phyloP scores from a whole-genome alignment of 2,113 vertebrate genomes.

The Blennius ocellaris region DNA sequence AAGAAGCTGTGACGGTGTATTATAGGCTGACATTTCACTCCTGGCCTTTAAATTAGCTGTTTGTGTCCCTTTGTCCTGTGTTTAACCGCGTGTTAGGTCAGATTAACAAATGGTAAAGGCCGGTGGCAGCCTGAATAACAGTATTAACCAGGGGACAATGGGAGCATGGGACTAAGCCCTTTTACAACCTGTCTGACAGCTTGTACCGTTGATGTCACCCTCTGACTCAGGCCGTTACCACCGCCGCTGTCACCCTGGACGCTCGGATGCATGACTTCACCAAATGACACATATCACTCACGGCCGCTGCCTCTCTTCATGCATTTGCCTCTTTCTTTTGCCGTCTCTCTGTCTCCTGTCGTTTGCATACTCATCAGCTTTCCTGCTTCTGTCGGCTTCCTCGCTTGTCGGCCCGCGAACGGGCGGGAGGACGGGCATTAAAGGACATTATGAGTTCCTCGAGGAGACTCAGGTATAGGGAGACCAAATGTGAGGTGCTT shows the following conservation, averaged over 20 bases:
- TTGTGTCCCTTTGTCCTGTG: slow-evolving; percentile 75
- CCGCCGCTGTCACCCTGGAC: slow-evolving; percentile 78
- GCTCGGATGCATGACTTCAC: slow-evolving; percentile 78
- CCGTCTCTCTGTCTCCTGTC: slow-evolving; percentile 33
- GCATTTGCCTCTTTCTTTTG: slow-evolving; percentile 11
- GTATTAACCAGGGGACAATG: slow-evolving; percentile 86
- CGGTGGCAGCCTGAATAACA: slow-evolving; percentile 82
- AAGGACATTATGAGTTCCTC: slow-evolving; percentile 75
- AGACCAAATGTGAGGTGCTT: too few species aligned
- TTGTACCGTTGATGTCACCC: slow-evolving; percentile 84
- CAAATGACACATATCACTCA: slow-evolving; percentile 73
- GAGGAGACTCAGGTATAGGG: slow-evolving; percentile 49
- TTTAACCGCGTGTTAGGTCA: slow-evolving; percentile 79
- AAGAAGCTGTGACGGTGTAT: slow-evolving; percentile 60
- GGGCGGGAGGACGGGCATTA: slow-evolving; percentile 53
- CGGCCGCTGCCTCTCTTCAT: slow-evolving; percentile 32
- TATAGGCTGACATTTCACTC: slow-evolving; percentile 57
- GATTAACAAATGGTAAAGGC: slow-evolving; percentile 80
- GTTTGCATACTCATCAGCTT: slow-evolving; percentile 77
- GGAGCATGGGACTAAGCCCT: slow-evolving; percentile 82
- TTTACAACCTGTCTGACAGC: slow-evolving; percentile 83
- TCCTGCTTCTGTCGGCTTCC: slow-evolving; percentile 56
- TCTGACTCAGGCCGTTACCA: slow-evolving; percentile 84
- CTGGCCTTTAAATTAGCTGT: slow-evolving; percentile 68
- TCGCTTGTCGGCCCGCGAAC: slow-evolving; percentile 40